These are phyloP conservation scores for Florisuga fusca DNA, from an alignment of 2,797 vertebrate genomes.

Conservation along the genomic window DNA sequence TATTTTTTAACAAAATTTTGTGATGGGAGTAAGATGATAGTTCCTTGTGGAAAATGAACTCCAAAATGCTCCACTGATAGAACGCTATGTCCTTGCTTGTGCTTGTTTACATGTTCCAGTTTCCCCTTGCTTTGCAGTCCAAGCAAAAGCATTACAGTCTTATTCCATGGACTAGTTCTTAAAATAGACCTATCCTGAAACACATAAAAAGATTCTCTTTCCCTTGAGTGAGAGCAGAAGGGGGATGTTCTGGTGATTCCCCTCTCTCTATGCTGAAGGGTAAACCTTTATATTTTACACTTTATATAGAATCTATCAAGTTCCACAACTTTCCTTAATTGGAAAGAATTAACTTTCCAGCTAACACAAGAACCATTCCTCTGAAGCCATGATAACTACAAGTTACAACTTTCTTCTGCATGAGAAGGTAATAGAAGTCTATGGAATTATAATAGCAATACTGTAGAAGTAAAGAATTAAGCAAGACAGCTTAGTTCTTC, in stretches of 20 bases:
- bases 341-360: too few species aligned
- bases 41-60: neutral
- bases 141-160: slow-evolving; percentile 25
- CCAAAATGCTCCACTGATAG: neutral
- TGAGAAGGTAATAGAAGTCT: neutral
- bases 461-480: neutral
- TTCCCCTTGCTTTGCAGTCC: neutral
- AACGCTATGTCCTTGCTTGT: neutral
- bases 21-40: neutral
- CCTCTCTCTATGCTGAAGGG: neutral
- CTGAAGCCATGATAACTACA: neutral
- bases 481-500: neutral
- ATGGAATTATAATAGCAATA: neutral
- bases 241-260: neutral
- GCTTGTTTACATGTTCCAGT: slow-evolving; percentile 21
- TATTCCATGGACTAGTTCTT: slow-evolving; percentile 38
- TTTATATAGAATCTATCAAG: neutral
- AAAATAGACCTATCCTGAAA: slow-evolving; percentile 54
- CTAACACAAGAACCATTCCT: neutral
- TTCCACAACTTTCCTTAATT: neutral
- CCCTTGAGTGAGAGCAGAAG: neutral
- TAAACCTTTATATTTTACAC: neutral
- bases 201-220: slow-evolving; percentile 10
- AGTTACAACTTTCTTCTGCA: neutral
- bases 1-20: neutral